Evolutionary conservation across 1,140 invertebrate genomes (phyloP).

Genomic region (Steinernema khuongi): DNA sequence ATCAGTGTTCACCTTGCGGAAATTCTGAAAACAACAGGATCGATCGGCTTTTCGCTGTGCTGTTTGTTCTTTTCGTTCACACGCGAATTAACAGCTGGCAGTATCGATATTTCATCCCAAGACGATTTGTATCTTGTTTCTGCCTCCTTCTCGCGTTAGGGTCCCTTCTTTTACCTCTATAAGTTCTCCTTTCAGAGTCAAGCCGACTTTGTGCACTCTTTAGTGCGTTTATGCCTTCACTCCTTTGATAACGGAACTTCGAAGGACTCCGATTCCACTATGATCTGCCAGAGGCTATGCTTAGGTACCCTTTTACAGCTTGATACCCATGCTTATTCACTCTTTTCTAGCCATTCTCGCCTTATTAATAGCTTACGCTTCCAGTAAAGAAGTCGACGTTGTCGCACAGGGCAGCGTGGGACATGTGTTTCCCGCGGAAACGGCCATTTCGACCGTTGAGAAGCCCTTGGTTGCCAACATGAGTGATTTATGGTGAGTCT

Average conservation of each 20-base stretch:
- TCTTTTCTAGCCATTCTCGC: no score
- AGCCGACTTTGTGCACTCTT: neutral
- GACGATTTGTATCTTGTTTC: conserved; percentile 8
- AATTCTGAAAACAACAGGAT: no score
- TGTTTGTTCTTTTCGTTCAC: neutral
- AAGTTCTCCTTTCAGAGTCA: neutral
- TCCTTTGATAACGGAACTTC: neutral
- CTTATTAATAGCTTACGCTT: no score
- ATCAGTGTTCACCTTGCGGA: no score
- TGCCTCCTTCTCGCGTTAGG: neutral
- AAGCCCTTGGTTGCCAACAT: neutral
- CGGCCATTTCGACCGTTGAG: neutral
- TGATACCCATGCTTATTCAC: no score
- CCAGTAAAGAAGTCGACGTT: no score
- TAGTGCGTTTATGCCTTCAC: neutral
- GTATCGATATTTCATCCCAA: neutral
- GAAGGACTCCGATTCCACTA: neutral
- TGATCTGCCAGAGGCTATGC: no score
- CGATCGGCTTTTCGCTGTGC: neutral
- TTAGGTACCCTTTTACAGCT: no score
- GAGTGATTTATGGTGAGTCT: neutral
- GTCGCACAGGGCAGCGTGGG: neutral
- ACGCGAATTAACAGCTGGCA: neutral
- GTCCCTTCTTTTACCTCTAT: neutral
- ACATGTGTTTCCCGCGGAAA: neutral